Evolutionary conservation across 2,888 invertebrate genomes (phyloP), one percentile per base, ranked within the genome.

Genomic region (Podabrus alpinus): DNA sequence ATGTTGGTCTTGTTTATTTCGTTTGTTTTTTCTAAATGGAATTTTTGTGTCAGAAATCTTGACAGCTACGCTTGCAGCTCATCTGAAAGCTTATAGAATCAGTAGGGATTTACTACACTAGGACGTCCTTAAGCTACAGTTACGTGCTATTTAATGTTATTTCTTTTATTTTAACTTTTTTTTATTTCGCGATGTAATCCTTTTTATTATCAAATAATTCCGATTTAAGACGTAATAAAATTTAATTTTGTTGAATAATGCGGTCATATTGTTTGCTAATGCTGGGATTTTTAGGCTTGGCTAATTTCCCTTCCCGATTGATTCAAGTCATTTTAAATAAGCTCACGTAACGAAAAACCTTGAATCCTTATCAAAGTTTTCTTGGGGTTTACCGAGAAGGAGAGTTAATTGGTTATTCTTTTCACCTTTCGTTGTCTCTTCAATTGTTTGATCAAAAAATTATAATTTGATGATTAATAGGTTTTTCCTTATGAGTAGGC

Each of bases 51-150:
- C 62, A 19, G 62, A 64, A 64, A 19, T 64, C 21, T 19, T 19
- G 62, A 64, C 62, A 64, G 62, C 62, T n/a, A 64, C 62, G 62
- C 62, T 19, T 64, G 62, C 19, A 64, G 62, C 21, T 64, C 62
- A 64, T 64, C 62, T 21, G 19, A 64, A 61, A 15, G 62, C 19
- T 21, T 64, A 19, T 21, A n/a, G 45, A 45, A 45, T 45, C n/a
- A 45, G 45, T 45, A 9, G n/a, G 45, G 45, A 45, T 45, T 45
- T 45, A 45, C 45, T 45, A n/a, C 45, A 45, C 7, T 45, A n/a
- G 45, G 45, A 45, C 13, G 13, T n/a, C 13, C 45, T 45, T n/a
- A 45, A 45, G 45, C 13, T 45, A n/a, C 45, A 45, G 45, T 45
- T 45, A 45, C 11, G 29, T 45, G 29, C 29, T 45, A 45, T 45